Evolutionary conservation across 2,888 invertebrate species (phyloP).

Genomic region (Ethmia dodecea): DNA sequence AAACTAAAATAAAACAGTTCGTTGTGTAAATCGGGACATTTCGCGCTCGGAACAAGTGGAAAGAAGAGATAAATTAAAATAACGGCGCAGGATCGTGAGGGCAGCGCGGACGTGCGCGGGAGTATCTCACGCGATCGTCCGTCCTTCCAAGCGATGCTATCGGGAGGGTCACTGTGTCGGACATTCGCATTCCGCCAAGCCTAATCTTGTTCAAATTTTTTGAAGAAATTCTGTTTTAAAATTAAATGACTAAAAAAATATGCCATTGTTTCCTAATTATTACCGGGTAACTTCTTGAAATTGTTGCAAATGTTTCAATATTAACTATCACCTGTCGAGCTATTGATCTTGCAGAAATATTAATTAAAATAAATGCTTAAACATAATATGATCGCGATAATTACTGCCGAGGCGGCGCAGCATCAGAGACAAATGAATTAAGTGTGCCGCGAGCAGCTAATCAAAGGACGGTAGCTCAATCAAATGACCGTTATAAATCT

Average conservation of each 20-base stretch:
- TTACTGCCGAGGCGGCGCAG: slow-evolving; percentile 19
- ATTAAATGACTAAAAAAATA: too few species aligned
- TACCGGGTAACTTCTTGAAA: too few species aligned
- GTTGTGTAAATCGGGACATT: too few species aligned
- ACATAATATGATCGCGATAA: slow-evolving; percentile 16
- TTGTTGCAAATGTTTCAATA: too few species aligned
- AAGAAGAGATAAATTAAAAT: slow-evolving; percentile 28
- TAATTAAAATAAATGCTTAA: too few species aligned
- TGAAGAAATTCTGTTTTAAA: too few species aligned
- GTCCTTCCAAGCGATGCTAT: slow-evolving; percentile 26
- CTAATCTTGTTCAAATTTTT: slow-evolving; percentile 37
- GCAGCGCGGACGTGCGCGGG: slow-evolving; percentile 36
- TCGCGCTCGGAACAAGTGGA: neutral
- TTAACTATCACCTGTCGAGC: too few species aligned
- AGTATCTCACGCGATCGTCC: slow-evolving; percentile 61
- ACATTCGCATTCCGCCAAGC: slow-evolving; percentile 42
- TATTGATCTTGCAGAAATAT: too few species aligned
- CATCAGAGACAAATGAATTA: slow-evolving; percentile 24
- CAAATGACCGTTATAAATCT: slow-evolving; percentile 60
- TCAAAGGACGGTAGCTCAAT: slow-evolving; percentile 67
- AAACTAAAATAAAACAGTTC: too few species aligned
- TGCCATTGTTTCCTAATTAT: too few species aligned
- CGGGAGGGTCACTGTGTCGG: slow-evolving; percentile 54
- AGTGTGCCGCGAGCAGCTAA: slow-evolving; percentile 47
- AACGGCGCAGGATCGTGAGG: slow-evolving; percentile 30